Conservation (phyloP, 1,140 invertebrate species). For the Oncopodura yosiiana region DNA sequence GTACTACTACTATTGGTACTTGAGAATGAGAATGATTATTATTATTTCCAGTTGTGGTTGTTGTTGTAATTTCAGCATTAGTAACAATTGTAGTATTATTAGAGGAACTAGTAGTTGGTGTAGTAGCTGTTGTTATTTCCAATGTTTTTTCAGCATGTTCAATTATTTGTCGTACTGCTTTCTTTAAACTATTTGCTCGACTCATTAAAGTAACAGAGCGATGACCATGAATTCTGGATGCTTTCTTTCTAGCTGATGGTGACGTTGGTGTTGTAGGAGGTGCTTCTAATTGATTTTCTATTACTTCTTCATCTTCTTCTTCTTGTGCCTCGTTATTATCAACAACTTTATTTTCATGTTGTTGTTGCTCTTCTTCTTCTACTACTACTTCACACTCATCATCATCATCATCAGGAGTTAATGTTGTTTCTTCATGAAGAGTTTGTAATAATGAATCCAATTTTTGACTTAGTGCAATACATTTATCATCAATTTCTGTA, state of each 20-base stretch:
- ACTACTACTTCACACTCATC: slow-evolving; percentile 21
- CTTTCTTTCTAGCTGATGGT: neutral
- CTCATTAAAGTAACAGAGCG: slow-evolving; percentile 46
- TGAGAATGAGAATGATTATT: no score
- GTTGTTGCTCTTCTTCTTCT: slow-evolving; percentile 10
- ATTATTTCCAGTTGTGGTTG: neutral
- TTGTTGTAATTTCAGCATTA: slow-evolving; percentile 37
- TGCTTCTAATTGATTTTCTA: neutral
- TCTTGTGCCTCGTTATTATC: neutral
- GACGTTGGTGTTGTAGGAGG: neutral
- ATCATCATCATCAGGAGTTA: slow-evolving; percentile 32
- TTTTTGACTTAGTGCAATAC: slow-evolving; percentile 64
- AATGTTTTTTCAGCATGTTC: slow-evolving; percentile 63
- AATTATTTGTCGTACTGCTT: slow-evolving; percentile 69
- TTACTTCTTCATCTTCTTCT: neutral
- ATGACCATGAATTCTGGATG: neutral
- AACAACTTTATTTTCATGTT: slow-evolving; percentile 6
- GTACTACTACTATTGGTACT: slow-evolving; percentile 35
- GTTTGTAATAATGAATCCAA: slow-evolving; percentile 62
- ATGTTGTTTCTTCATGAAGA: slow-evolving; percentile 57
- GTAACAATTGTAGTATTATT: neutral
- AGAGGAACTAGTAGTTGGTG: no score
- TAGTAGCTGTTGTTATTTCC: slow-evolving; percentile 44
- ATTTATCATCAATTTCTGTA: slow-evolving; percentile 55
- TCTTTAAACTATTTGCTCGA: slow-evolving; percentile 71